Evolutionary conservation across 2,888 invertebrate genomes (phyloP).

Genomic region (Elegia similella): DNA sequence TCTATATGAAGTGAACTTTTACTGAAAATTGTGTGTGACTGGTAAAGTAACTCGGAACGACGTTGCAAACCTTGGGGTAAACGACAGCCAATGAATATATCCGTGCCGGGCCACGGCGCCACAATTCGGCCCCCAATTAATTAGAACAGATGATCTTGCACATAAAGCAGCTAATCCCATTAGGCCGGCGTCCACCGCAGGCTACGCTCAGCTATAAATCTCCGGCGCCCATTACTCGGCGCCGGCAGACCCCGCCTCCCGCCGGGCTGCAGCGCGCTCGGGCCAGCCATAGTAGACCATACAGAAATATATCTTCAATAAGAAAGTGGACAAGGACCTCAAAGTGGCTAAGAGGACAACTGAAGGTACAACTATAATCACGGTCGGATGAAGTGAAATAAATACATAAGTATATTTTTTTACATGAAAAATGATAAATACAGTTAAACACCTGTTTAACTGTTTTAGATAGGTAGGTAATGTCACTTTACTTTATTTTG

Average conservation of each 20-base stretch:
- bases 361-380: too few relatives aligned
- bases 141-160: constrained; percentile 33
- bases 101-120: constrained; percentile 27
- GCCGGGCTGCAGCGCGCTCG: constrained; percentile 18
- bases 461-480: too few relatives aligned
- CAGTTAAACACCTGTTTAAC: too few relatives aligned
- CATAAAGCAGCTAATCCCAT: constrained; percentile 68
- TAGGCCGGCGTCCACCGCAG: constrained; percentile 49
- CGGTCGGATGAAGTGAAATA: too few relatives aligned
- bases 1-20: too few relatives aligned
- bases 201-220: constrained; percentile 55
- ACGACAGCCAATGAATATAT: constrained; percentile 57
- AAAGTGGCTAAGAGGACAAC: too few relatives aligned
- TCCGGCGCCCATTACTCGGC: constrained; percentile 43
- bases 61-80: constrained; percentile 39
- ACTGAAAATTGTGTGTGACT: too few relatives aligned
- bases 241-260: constrained; percentile 24
- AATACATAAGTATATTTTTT: too few relatives aligned
- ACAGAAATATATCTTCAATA: neutral
- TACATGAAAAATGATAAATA: too few relatives aligned
- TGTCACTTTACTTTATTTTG: too few relatives aligned
- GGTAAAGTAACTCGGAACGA: too few relatives aligned
- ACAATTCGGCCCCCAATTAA: constrained; percentile 30
- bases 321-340: too few relatives aligned
- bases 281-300: constrained; percentile 5